Percentiles rank a stretch among this genome's conserved stretches.
phyloP scores from a whole-genome alignment of 1,140 invertebrate species.

The Cotesia typhae region DNA sequence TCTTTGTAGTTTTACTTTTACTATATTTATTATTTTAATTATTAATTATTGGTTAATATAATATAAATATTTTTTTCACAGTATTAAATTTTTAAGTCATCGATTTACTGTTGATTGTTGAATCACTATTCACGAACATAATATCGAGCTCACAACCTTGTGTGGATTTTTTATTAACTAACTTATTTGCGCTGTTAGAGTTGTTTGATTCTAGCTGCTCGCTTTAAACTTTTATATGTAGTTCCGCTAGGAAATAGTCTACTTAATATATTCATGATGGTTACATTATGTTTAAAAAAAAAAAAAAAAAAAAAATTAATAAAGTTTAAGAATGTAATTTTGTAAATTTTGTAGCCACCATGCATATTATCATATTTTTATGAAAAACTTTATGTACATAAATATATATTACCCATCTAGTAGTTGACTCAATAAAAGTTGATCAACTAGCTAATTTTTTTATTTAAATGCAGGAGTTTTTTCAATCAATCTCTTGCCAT shows the following conservation, averaged over 20 bases:
- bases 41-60: conserved; percentile 11
- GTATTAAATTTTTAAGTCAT: conserved; percentile 22
- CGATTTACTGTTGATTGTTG: conserved; percentile 37
- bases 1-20: conserved; percentile 61
- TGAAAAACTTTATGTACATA: no score
- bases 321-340: background rate
- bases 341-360: no score
- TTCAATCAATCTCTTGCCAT: background rate
- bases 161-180: conserved; percentile 50
- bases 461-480: background rate
- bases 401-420: no score
- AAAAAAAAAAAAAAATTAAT: background rate
- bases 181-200: conserved; percentile 53
- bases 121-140: conserved; percentile 41
- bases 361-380: no score
- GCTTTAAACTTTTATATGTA: conserved; percentile 51
- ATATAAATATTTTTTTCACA: background rate
- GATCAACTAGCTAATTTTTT: no score
- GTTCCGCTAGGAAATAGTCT: conserved; percentile 49
- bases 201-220: conserved; percentile 59
- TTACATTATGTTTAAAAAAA: background rate
- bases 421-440: no score
- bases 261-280: conserved; percentile 25
- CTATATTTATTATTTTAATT: conserved; percentile 12
- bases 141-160: conserved; percentile 49